Percentiles rank a stretch among this genome's conserved stretches.
Evolutionary conservation across 2,888 invertebrate species (phyloP).

Genomic region (Andrena flavipes): DNA sequence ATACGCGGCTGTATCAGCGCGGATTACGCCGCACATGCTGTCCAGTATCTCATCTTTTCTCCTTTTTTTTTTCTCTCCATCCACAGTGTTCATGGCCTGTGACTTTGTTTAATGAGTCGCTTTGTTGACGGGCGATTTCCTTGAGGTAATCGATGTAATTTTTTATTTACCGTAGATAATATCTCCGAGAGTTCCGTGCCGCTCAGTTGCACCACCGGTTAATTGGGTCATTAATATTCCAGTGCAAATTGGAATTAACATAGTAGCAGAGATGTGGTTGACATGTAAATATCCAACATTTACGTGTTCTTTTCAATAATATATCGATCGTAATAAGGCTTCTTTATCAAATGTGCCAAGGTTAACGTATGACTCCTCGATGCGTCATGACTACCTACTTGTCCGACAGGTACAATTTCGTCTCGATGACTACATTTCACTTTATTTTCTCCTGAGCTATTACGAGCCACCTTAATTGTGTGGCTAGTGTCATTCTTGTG

Average conservation of each 20-base stretch:
- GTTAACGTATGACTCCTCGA: slow-evolving; percentile 17
- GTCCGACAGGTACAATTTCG: slow-evolving; percentile 43
- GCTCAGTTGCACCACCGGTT: background rate
- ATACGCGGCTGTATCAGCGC: background rate
- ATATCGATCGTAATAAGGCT: slow-evolving; percentile 28
- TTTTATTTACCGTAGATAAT: slow-evolving; percentile 17
- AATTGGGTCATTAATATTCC: background rate
- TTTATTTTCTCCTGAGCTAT: background rate
- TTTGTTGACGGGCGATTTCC: slow-evolving; percentile 14
- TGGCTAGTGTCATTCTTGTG: too few species aligned
- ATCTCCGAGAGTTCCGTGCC: background rate
- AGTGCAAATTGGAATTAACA: background rate
- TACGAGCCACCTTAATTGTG: background rate
- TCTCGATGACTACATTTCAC: slow-evolving; percentile 3
- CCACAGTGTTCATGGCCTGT: slow-evolving; percentile 10
- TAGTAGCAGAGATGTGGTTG: background rate
- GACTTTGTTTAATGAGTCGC: slow-evolving; percentile 29
- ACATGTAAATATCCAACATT: background rate
- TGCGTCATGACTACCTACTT: slow-evolving; percentile 43
- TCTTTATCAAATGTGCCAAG: slow-evolving; percentile 46
- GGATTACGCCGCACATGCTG: background rate
- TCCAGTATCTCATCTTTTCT: slow-evolving; percentile 25
- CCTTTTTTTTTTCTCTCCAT: background rate
- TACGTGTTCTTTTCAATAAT: slow-evolving; percentile 3
- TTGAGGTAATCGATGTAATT: slow-evolving; percentile 15